Percentiles rank a stretch among this genome's conserved stretches.
These are phyloP conservation scores for Drymonia ruficornis DNA, from an alignment of 2,888 invertebrate genomes.

Conservation along the genomic window DNA sequence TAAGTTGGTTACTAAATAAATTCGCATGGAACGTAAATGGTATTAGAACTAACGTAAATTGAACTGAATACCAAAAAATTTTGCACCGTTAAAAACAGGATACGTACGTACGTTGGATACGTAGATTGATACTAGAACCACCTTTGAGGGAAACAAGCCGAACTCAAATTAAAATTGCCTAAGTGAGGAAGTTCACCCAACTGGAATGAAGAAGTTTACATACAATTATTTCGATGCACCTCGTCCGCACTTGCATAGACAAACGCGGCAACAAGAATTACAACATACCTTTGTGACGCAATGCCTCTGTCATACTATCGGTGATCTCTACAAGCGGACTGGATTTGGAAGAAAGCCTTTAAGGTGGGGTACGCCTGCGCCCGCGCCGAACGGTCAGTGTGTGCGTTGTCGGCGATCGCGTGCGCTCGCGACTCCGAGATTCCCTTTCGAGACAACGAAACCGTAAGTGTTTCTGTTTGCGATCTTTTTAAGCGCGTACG, in stretches of 20 bases:
- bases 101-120: too few relatives aligned
- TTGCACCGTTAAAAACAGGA: too few relatives aligned
- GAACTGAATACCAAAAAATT: too few relatives aligned
- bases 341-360: constrained; percentile 47
- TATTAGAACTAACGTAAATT: too few relatives aligned
- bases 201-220: background rate
- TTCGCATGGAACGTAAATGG: too few relatives aligned
- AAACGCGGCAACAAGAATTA: constrained; percentile 12
- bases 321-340: constrained; percentile 45
- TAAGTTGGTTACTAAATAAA: too few relatives aligned
- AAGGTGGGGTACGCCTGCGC: constrained; percentile 43
- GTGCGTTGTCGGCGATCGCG: constrained; percentile 43
- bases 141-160: too few relatives aligned
- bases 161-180: too few relatives aligned
- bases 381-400: constrained; percentile 42
- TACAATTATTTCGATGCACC: background rate
- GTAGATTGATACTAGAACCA: too few relatives aligned
- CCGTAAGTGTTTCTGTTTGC: constrained; percentile 44
- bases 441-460: constrained; percentile 38
- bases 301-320: constrained; percentile 34
- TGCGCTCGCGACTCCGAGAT: constrained; percentile 47
- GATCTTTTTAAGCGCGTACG: constrained; percentile 19
- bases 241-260: constrained; percentile 6
- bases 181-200: too few relatives aligned
- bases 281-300: constrained; percentile 35